Evolutionary conservation across 35 echinoderm and acorn worm genomes (phyloP).

Genomic region (Patiria miniata): DNA sequence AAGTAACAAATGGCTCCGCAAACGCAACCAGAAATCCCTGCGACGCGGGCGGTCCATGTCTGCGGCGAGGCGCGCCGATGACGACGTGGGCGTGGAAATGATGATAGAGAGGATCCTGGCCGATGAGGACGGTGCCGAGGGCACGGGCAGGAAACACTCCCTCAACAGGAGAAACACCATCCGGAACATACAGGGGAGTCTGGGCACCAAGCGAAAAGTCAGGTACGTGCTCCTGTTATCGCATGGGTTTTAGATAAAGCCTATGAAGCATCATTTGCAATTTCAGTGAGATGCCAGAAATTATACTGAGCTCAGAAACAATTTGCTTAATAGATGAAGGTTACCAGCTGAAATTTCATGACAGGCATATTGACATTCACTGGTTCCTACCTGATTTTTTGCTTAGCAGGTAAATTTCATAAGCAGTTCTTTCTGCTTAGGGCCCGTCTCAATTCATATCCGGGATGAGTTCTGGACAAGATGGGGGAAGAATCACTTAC

Average conservation of each 20-base stretch:
- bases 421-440: too few species aligned
- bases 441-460: too few species aligned
- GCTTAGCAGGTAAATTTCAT: too few species aligned
- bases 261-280: too few species aligned
- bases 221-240: slow-evolving; percentile 37
- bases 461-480: too few species aligned
- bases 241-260: not conserved
- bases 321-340: too few species aligned
- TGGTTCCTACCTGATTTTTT: too few species aligned
- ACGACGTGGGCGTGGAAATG: slow-evolving; percentile 52
- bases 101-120: slow-evolving; percentile 81
- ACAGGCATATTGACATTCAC: too few species aligned
- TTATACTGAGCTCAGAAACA: too few species aligned
- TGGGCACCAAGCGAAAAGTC: slow-evolving; percentile 72
- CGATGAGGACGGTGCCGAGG: slow-evolving; percentile 28
- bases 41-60: slow-evolving; percentile 31
- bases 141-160: slow-evolving; percentile 7
- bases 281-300: too few species aligned
- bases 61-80: not conserved
- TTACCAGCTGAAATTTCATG: too few species aligned
- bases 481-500: too few species aligned
- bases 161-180: slow-evolving; percentile 75
- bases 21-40: not conserved
- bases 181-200: slow-evolving; percentile 66
- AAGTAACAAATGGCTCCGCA: slow-evolving; percentile 18